Evolutionary conservation across 2,113 vertebrate genomes (phyloP), one percentile per base, ranked within the genome.

Genomic region (Corydoras sp.): DNA sequence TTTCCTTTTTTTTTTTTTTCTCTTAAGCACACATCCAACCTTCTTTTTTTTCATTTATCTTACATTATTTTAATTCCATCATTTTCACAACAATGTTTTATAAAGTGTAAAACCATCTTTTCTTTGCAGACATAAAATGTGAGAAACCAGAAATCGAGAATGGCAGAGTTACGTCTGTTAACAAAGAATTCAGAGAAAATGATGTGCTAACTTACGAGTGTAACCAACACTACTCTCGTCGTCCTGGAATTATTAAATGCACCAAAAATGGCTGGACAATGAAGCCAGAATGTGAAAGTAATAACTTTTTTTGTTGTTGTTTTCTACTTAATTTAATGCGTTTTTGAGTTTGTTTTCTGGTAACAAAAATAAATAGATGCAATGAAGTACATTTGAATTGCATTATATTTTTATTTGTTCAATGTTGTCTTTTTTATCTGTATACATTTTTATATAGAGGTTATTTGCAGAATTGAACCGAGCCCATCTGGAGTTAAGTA

Each of bases 201-300:
- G 67, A 86, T 0, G 0, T 69, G 10, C n/a, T 81, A 51, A 31
- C 29, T 30, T 81, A 77, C 48, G 4, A 0, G 1, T 81, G 80
- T 71, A 2, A n/a, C 0, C 0, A 4, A 18, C 3, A 3, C 2
- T 85, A 70, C 56, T 65, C 8, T 30, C 1, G 0, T 0, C 3
- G 4, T 49, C 15, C 31, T 11, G 75, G 69, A 24, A 15, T 0
- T 29, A 31, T 86, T 50, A 78, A 0, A 7, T 90, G 88, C 53
- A 31, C 0, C 14, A 83, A 79, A 66, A 0, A 3, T 0, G 77
- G 80, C 2, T 89, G 84, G 84, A 83, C 2, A 54, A 80, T 85
- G 5, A 74, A 62, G 32, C 88, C 86, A 59, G 5, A 2, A 5
- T 89, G 86, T 81, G n/a, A 83, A 83, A 3, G 86, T 87, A 72